Evolutionary conservation across 2,888 invertebrate genomes (phyloP).

Genomic region (Euzetes globulus): DNA sequence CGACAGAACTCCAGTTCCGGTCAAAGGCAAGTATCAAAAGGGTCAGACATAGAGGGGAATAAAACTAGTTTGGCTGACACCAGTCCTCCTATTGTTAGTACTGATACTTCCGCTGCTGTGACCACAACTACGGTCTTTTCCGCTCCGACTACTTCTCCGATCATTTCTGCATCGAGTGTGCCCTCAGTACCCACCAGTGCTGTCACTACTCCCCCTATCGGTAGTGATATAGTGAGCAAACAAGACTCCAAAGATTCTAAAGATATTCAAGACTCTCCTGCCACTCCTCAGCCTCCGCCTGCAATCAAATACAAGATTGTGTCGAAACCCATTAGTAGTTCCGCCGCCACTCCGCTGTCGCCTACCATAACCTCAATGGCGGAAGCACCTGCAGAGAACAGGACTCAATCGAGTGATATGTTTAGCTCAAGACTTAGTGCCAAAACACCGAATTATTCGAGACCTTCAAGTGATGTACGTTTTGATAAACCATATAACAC

Average conservation of each 20-base stretch:
- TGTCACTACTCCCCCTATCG: neutral
- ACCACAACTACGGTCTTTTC: neutral
- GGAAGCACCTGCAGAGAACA: neutral
- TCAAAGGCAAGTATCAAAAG: slow-evolving; percentile 13
- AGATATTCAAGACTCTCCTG: slow-evolving; percentile 20
- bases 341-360: neutral
- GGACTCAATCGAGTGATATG: neutral
- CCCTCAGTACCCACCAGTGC: neutral
- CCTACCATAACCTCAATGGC: neutral
- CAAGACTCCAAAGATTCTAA: slow-evolving; percentile 19
- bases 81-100: slow-evolving; percentile 1
- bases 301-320: slow-evolving; percentile 7
- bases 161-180: neutral
- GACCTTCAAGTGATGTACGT: slow-evolving; percentile 40
- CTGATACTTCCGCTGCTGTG: neutral
- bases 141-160: neutral
- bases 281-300: neutral
- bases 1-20: neutral
- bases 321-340: neutral
- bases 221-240: neutral
- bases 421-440: slow-evolving; percentile 1
- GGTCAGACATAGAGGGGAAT: neutral
- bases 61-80: neutral
- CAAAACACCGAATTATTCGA: slow-evolving; percentile 10
- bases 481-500: slow-evolving; percentile 36